Percentiles rank a stretch among this genome's conserved stretches.
phyloP scores from a whole-genome alignment of 1,140 invertebrate genomes.

The Hyphantria cunea region DNA sequence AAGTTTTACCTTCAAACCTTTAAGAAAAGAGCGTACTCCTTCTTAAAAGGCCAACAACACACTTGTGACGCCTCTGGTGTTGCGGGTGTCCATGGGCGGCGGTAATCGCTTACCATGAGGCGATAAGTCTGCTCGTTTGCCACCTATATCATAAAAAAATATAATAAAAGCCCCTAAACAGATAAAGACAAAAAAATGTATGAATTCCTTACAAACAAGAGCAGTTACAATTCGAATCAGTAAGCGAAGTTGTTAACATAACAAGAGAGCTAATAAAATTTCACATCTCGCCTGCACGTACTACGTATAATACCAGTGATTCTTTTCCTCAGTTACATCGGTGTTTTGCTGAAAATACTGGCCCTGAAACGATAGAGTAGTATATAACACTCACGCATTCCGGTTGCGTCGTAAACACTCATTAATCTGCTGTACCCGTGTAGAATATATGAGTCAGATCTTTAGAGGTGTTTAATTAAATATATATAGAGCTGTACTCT shows the following conservation, averaged over 20 bases:
- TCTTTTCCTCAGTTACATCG: conserved; percentile 1
- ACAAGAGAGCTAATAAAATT: conserved; percentile 12
- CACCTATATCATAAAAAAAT: too few relatives aligned
- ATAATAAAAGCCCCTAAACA: too few relatives aligned
- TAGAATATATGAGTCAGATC: conserved; percentile 2
- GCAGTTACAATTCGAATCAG: too few relatives aligned
- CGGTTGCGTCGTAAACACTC: conserved; percentile 1
- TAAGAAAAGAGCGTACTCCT: too few relatives aligned
- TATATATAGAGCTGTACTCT: neutral
- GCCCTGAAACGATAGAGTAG: conserved; percentile 7
- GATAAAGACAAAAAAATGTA: too few relatives aligned
- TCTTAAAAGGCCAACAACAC: too few relatives aligned
- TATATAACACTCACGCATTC: conserved; percentile 7
- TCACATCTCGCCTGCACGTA: conserved; percentile 1
- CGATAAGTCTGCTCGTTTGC: too few relatives aligned
- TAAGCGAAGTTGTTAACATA: too few relatives aligned
- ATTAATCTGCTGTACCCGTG: conserved; percentile 4
- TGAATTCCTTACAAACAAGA: neutral
- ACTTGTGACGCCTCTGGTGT: too few relatives aligned
- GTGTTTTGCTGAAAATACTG: conserved; percentile 6
- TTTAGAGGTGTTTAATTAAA: conserved; percentile 4
- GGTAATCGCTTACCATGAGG: too few relatives aligned
- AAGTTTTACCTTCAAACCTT: too few relatives aligned
- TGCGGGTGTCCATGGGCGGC: too few relatives aligned
- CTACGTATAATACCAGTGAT: conserved; percentile 5